Evolutionary conservation across 2,797 vertebrate genomes (phyloP).

Genomic region (Dryobates pubescens): DNA sequence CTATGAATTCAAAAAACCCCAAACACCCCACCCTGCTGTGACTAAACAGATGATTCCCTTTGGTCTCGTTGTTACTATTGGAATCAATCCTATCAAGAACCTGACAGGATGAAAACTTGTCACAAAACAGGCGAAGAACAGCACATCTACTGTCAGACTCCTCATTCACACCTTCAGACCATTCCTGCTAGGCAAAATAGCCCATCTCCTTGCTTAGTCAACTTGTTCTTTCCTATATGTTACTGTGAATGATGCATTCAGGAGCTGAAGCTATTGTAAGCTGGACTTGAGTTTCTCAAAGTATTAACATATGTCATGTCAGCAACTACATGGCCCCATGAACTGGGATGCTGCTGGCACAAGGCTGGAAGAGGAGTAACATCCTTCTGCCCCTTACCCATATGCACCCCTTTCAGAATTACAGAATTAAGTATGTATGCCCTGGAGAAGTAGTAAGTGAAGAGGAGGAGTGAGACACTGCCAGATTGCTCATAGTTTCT

Average conservation of each 20-base stretch:
- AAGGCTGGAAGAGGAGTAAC: not conserved
- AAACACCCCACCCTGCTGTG: rapidly evolving
- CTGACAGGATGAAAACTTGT: not conserved
- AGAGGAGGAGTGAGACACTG: not conserved
- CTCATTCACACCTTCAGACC: not conserved
- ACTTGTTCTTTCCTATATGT: rapidly evolving
- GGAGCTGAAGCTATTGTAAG: not conserved
- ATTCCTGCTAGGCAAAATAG: not conserved
- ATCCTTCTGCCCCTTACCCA: not conserved
- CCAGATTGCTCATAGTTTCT: not conserved
- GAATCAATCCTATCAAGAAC: not conserved
- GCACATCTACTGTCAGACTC: rapidly evolving
- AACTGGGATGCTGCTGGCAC: not conserved
- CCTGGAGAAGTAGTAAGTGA: not conserved
- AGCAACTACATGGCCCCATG: rapidly evolving
- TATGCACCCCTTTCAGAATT: not conserved
- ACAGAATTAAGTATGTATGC: not conserved
- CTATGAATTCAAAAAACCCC: not conserved
- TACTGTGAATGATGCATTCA: rapidly evolving
- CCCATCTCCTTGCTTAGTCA: not conserved
- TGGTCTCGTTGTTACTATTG: rapidly evolving
- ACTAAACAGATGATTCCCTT: not conserved
- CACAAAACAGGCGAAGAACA: not conserved
- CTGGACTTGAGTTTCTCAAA: not conserved
- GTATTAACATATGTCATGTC: not conserved